Percentiles rank a stretch among this genome's conserved stretches.
Conservation (phyloP, 2,113 vertebrate species). For the Cynopterus brachyotis region DNA sequence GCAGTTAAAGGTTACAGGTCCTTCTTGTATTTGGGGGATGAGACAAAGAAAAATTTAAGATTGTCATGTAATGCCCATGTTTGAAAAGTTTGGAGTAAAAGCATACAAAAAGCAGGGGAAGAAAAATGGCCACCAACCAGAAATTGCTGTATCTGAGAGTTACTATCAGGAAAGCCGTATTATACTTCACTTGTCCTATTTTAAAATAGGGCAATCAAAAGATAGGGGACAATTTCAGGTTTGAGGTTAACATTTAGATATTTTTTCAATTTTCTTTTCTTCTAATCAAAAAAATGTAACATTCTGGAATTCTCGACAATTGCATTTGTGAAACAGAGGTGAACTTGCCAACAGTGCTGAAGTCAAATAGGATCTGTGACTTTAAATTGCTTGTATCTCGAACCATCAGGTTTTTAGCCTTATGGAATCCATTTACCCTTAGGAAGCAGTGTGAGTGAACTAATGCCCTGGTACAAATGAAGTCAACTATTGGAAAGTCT, state of each 20-base stretch:
- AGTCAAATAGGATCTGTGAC: not conserved
- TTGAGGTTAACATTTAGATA: not conserved
- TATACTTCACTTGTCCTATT: not conserved
- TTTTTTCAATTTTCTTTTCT: slow-evolving; percentile 8
- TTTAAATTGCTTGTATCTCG: not conserved
- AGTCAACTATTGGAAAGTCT: not conserved
- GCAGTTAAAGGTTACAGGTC: not conserved
- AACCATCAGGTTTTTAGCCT: not conserved
- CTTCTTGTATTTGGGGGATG: not conserved
- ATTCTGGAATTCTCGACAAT: slow-evolving; percentile 33
- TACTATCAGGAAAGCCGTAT: not conserved
- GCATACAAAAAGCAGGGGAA: not conserved
- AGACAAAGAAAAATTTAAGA: not conserved
- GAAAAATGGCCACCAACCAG: not conserved
- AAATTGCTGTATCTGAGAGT: not conserved
- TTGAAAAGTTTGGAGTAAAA: not conserved
- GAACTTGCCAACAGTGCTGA: slow-evolving; percentile 12
- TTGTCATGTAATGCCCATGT: not conserved
- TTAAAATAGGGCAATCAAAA: slow-evolving; percentile 19
- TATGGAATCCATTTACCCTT: not conserved
- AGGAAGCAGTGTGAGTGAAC: not conserved
- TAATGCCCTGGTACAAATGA: not conserved
- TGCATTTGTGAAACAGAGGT: slow-evolving; percentile 17
- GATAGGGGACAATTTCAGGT: not conserved
- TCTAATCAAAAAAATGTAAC: not conserved